Conservation (phyloP, 2,113 vertebrate genomes). For the Thamnaconus septentrionalis region DNA sequence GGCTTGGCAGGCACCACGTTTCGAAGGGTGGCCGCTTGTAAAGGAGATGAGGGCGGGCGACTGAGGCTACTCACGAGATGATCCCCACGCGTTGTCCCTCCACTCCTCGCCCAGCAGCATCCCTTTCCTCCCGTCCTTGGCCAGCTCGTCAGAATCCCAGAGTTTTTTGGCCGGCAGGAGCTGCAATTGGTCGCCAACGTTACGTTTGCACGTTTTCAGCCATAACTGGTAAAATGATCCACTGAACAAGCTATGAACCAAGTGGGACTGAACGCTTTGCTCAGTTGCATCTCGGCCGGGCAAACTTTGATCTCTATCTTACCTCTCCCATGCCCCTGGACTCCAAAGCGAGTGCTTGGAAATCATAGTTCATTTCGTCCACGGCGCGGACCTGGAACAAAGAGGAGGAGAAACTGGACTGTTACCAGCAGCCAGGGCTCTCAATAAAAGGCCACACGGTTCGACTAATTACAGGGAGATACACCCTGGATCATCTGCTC, state of each 20-base stretch:
- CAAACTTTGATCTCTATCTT: no score
- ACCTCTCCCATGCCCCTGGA: slow-evolving; percentile 99
- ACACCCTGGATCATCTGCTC: no score
- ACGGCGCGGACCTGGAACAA: slow-evolving; percentile 84
- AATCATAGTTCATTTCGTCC: slow-evolving; percentile 99
- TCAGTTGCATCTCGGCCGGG: no score
- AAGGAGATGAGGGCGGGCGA: not conserved
- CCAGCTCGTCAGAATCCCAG: slow-evolving; percentile 97
- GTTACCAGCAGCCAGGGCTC: not conserved
- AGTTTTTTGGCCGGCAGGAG: slow-evolving; percentile 98
- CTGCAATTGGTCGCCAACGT: slow-evolving; percentile 62
- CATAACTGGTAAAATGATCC: no score
- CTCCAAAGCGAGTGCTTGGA: slow-evolving; percentile 98
- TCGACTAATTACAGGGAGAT: not conserved
- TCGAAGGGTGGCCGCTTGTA: no score
- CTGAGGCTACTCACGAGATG: slow-evolving; percentile 87
- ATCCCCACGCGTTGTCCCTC: slow-evolving; percentile 96
- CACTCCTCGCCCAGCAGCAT: slow-evolving; percentile 97
- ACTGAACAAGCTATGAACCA: no score
- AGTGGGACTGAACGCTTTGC: no score
- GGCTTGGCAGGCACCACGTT: no score
- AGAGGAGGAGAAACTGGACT: not conserved
- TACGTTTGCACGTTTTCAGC: no score
- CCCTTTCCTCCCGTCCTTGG: slow-evolving; percentile 98
- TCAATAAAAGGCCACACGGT: not conserved